phyloP scores from a whole-genome alignment of 2,888 invertebrate genomes.

The Didymodactylos carnosus region DNA sequence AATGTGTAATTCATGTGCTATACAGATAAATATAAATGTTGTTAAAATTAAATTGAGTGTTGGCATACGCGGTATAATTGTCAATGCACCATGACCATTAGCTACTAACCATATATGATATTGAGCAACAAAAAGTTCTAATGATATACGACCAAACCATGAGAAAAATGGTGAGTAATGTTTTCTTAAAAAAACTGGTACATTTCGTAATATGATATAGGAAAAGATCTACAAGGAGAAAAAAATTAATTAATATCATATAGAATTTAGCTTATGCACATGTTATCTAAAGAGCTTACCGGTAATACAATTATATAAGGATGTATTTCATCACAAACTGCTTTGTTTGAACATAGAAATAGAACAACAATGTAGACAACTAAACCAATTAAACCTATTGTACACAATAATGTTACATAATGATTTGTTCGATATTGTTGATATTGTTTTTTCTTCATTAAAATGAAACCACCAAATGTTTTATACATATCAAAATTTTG shows the following conservation, averaged over 20 bases:
- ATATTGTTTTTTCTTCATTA: constrained; percentile 43
- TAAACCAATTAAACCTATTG: constrained; percentile 34
- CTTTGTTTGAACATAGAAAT: constrained; percentile 43
- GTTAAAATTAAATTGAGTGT: constrained; percentile 73
- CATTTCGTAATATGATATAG: constrained; percentile 64
- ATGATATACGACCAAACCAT: constrained; percentile 75
- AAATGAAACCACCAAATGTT: background rate
- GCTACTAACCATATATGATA: constrained; percentile 90
- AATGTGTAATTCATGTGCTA: constrained; percentile 51
- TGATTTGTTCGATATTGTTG: constrained; percentile 62
- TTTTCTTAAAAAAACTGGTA: constrained; percentile 60
- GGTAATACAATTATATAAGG: constrained; percentile 76
- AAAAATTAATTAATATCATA: background rate
- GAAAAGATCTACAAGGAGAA: constrained; percentile 49
- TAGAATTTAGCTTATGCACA: background rate
- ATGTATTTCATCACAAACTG: constrained; percentile 79
- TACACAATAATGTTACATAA: constrained; percentile 54
- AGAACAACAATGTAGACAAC: constrained; percentile 13
- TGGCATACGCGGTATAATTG: constrained; percentile 71
- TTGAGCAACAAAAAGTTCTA: constrained; percentile 57
- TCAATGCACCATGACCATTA: constrained; percentile 63
- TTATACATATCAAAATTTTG: constrained; percentile 35
- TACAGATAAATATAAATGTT: constrained; percentile 80
- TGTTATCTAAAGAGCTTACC: constrained; percentile 28
- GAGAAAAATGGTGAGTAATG: constrained; percentile 75